Evolutionary conservation across 2,888 invertebrate genomes (phyloP).

Genomic region (Pachliopta kotzebuea): DNA sequence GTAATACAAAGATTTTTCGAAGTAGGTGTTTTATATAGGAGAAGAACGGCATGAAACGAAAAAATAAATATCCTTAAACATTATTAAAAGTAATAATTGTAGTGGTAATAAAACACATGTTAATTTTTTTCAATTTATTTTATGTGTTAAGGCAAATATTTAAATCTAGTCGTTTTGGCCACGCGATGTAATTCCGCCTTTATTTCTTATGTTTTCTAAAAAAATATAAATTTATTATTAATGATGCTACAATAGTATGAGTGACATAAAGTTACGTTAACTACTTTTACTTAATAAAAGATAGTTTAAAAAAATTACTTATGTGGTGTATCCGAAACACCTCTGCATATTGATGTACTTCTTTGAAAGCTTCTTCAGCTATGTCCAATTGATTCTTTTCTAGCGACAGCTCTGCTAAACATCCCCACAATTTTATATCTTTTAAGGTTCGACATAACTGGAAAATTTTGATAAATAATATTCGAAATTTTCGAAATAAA

Average conservation of each 20-base stretch:
- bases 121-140: neutral
- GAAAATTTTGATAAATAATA: conserved; percentile 22
- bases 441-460: conserved; percentile 75
- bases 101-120: neutral
- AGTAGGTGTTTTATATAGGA: too few species aligned
- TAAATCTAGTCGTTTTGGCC: neutral
- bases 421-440: conserved; percentile 92
- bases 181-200: conserved; percentile 4
- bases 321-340: conserved; percentile 91
- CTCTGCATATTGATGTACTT: conserved; percentile 83
- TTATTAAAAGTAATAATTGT: too few species aligned
- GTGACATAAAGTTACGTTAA: too few species aligned
- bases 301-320: conserved; percentile 41
- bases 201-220: conserved; percentile 31
- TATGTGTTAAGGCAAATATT: neutral
- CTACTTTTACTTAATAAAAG: neutral
- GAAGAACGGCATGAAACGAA: too few species aligned
- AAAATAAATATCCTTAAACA: too few species aligned
- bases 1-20: too few species aligned
- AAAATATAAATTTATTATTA: neutral
- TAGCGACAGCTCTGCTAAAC: conserved; percentile 94
- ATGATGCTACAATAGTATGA: neutral
- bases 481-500: neutral
- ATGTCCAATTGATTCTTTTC: conserved; percentile 91
- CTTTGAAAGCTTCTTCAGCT: conserved; percentile 96